These are phyloP conservation scores for Mastacembelus armatus DNA, from an alignment of 2,797 vertebrate species.

Conservation along the genomic window DNA sequence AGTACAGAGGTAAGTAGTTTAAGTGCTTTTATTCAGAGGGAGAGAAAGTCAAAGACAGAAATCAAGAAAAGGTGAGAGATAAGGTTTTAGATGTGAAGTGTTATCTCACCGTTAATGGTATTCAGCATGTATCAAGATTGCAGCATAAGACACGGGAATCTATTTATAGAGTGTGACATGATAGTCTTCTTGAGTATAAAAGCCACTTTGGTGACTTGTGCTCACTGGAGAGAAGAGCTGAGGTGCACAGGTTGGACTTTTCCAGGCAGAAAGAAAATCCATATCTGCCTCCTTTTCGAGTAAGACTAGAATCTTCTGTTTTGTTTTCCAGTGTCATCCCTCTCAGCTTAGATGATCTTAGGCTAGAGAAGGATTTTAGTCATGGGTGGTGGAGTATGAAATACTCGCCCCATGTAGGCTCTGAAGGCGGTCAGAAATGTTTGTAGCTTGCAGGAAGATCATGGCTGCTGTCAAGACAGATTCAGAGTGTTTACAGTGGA, in stretches of 20 bases:
- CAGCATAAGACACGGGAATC: constrained; percentile 28
- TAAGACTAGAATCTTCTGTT: not conserved
- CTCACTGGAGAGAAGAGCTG: constrained; percentile 14
- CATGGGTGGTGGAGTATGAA: no score
- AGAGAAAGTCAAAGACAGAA: constrained; percentile 30
- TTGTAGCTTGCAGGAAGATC: no score
- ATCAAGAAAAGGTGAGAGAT: constrained; percentile 37
- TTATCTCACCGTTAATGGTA: constrained; percentile 62
- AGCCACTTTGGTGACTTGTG: constrained; percentile 19
- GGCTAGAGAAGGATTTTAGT: no score
- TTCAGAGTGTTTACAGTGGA: no score
- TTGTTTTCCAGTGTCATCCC: no score
- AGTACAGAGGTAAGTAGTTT: constrained; percentile 59
- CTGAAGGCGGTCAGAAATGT: no score
- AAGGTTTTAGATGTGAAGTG: constrained; percentile 40
- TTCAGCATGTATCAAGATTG: constrained; percentile 58
- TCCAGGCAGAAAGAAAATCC: no score
- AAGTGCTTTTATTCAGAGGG: constrained; percentile 67
- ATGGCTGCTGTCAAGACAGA: no score
- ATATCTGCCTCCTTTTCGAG: no score
- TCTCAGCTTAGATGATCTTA: no score
- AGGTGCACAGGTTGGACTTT: not conserved
- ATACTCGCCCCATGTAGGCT: no score
- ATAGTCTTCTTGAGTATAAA: constrained; percentile 15
- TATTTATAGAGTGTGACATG: constrained; percentile 31